Base-by-base conservation (phyloP, 2,797 vertebrate genomes). In the Smutsia gigantea region DNA sequence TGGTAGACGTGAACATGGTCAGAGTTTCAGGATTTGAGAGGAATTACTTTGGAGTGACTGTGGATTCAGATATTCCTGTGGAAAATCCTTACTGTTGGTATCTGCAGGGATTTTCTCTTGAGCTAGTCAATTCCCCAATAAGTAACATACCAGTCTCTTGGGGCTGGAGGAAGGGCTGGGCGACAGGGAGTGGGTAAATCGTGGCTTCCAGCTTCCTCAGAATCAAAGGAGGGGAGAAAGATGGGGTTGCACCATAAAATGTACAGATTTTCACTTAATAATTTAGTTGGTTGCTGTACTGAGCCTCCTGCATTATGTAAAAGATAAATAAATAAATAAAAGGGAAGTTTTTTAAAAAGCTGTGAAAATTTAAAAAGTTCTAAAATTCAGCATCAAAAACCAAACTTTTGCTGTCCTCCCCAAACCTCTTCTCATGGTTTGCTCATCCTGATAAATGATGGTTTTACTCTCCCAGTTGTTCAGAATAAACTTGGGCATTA, bases 271-370 rank as follows among this genome's bases (percentile, higher is more conserved):
- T 61, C 42, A 55, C 57, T 74, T 94, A 53, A 29, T 92, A 78
- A 63, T 49, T 88, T 74, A 19, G 13, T 46, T 61, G 21, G 42
- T 49, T 90, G 89, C 46, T 75, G 4, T 57, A 78, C 37, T 87
- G 25, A 68, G 18, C 23, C 34, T 92, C 69, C 21, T 90, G 25
- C 6, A 37, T 86, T 71, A 57, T 29, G 21, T 78, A 72, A 78
- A 92, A 95, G 42, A 46, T 46, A 46, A 82, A 46, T 39, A 81
- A 87, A 71, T n/a, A 18, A 84, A 2, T 57, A 87, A 93, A 93
- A 59, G 8, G n/a, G 27, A 13, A 68, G 17, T 90, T 93, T 95
- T 91, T 49, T 79, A 72, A 92, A 83, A 39, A 23, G 51, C 8
- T 86, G 87, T 72, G 10, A 84, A 89, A 84, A 96, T 7, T 64